Percentiles rank a stretch among this genome's conserved stretches.
Evolutionary conservation across 2,113 vertebrate species (phyloP).

Genomic region (Neolamprologus variostigma): DNA sequence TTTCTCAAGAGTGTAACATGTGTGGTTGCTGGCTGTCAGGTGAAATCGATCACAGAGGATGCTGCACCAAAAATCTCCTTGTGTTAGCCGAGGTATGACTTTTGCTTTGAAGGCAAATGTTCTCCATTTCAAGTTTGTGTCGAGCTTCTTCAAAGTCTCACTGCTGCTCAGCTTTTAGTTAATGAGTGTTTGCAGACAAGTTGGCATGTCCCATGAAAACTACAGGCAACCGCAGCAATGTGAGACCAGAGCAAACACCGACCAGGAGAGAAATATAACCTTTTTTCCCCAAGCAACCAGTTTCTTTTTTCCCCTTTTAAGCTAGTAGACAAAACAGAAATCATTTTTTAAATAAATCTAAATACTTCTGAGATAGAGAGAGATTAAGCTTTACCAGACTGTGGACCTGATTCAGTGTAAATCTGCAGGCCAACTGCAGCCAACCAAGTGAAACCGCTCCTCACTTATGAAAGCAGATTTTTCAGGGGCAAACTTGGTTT

Average conservation of each 20-base stretch:
- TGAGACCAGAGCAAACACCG: background rate
- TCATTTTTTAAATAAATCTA: background rate
- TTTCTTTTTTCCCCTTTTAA: background rate
- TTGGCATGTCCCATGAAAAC: background rate
- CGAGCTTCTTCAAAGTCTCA: background rate
- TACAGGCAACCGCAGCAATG: background rate
- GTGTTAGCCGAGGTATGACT: background rate
- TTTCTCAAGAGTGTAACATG: background rate
- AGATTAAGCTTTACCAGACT: slow-evolving; percentile 30
- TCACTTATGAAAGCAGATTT: background rate
- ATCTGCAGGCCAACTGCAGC: background rate
- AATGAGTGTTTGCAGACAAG: background rate
- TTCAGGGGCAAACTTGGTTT: background rate
- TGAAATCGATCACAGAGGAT: background rate
- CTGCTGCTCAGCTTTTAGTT: background rate
- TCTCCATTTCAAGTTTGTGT: background rate
- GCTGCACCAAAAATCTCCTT: background rate
- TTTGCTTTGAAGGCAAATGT: background rate
- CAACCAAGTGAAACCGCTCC: background rate
- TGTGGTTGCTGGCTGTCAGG: background rate
- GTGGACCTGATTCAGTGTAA: slow-evolving; percentile 26
- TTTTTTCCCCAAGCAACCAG: background rate
- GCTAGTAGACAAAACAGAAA: background rate
- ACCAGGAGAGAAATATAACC: background rate
- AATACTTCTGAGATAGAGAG: slow-evolving; percentile 4